Conservation (phyloP, 2,113 vertebrate species). For the Zosterops lateralis region DNA sequence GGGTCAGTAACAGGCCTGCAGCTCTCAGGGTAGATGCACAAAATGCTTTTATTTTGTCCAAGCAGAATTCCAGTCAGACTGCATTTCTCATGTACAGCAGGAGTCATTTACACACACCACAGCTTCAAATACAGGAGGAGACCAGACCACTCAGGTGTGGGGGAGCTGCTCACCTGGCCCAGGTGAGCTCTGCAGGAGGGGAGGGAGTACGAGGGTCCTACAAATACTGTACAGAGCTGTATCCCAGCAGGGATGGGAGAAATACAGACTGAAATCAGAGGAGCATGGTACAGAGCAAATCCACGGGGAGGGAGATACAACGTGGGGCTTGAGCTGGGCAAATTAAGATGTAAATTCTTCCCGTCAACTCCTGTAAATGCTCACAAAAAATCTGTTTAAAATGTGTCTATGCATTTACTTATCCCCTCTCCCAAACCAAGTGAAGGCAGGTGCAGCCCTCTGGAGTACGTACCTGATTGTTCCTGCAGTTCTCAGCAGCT, state of each 20-base stretch:
- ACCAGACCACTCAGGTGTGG: background rate
- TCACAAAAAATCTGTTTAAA: background rate
- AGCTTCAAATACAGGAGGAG: constrained; percentile 46
- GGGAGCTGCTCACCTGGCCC: background rate
- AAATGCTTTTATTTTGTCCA: constrained; percentile 76
- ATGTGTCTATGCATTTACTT: background rate
- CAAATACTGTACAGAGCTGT: background rate
- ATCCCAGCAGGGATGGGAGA: background rate
- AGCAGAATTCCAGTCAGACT: constrained; percentile 60
- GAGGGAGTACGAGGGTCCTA: background rate
- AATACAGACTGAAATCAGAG: background rate
- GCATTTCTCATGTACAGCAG: constrained; percentile 48
- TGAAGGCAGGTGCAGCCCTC: background rate
- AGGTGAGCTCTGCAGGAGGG: background rate
- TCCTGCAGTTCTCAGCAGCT: constrained; percentile 52
- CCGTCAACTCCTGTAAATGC: background rate
- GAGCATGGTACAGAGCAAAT: background rate
- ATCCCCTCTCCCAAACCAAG: background rate
- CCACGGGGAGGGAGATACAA: background rate
- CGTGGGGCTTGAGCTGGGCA: background rate
- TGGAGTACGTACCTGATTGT: constrained; percentile 6
- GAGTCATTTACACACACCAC: constrained; percentile 39
- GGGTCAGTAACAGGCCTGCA: background rate
- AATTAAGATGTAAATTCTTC: background rate
- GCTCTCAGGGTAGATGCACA: constrained; percentile 43